A percentile compares a stretch with the other conserved stretches of the same genome.
Conservation (phyloP, 2,113 vertebrate species). For the Scortum barcoo region DNA sequence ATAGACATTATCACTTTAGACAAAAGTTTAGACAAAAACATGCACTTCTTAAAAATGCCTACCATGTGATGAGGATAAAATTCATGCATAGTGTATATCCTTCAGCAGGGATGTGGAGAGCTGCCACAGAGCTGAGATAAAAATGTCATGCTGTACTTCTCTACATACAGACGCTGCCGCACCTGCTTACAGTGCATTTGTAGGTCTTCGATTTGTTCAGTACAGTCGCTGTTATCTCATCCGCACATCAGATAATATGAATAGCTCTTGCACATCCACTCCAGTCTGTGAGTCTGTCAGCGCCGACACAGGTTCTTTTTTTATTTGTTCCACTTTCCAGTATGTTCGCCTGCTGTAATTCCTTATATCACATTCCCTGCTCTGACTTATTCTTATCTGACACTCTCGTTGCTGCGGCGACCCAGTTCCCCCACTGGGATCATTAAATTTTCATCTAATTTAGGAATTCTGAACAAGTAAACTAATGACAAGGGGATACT, state of each 20-base stretch:
- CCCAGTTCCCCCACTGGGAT: constrained; percentile 30
- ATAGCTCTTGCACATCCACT: neutral
- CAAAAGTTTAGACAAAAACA: neutral
- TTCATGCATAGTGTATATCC: neutral
- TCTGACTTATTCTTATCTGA: constrained; percentile 38
- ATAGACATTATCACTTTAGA: neutral
- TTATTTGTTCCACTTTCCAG: constrained; percentile 41
- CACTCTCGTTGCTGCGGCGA: constrained; percentile 8
- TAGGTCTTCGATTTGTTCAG: neutral
- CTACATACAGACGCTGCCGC: neutral
- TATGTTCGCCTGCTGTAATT: constrained; percentile 19
- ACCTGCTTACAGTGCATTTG: neutral
- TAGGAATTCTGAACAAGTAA: constrained; percentile 24
- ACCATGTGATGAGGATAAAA: neutral
- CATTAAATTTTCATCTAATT: constrained; percentile 55
- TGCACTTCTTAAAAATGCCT: neutral
- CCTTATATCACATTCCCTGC: constrained; percentile 16
- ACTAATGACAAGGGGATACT: constrained; percentile 27
- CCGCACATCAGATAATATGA: constrained; percentile 17
- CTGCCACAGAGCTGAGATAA: neutral
- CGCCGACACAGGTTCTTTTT: neutral
- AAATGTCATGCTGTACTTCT: neutral
- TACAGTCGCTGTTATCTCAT: neutral
- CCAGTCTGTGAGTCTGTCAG: constrained; percentile 2
- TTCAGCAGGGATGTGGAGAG: neutral